Evolutionary conservation across 2,113 vertebrate species (phyloP).

Genomic region (Pseudorectes ferrugineus): DNA sequence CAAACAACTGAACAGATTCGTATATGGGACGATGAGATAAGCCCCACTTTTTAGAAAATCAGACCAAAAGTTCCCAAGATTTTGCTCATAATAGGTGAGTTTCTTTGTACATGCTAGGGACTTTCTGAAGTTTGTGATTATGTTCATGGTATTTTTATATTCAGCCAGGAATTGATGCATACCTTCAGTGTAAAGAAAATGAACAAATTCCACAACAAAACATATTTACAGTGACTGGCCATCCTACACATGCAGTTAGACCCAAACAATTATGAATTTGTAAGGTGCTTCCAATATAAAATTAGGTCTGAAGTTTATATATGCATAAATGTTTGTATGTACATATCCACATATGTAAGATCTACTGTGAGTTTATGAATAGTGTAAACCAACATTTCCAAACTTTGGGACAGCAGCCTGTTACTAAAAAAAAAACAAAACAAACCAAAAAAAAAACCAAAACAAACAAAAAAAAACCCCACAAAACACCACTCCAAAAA

Average conservation of each 20-base stretch:
- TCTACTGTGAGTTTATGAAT: background rate
- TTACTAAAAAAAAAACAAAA: background rate
- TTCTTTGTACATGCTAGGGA: background rate
- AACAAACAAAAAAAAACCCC: too few species aligned
- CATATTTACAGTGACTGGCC: background rate
- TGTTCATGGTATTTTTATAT: background rate
- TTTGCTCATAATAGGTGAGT: background rate
- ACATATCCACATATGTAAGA: background rate
- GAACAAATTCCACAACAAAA: background rate
- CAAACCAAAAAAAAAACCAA: too few species aligned
- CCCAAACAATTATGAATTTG: background rate
- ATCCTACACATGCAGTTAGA: background rate
- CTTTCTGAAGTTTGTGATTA: background rate
- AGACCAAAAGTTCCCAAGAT: background rate
- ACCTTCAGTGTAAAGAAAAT: background rate
- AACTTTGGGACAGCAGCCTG: background rate
- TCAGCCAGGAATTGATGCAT: background rate
- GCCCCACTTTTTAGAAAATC: background rate
- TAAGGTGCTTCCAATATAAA: background rate
- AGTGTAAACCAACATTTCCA: background rate
- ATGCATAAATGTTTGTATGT: background rate
- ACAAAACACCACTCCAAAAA: too few species aligned
- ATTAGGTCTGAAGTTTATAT: background rate
- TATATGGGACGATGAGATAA: background rate
- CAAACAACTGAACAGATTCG: background rate